A percentile compares a stretch with the other conserved stretches of the same genome.
Evolutionary conservation across 2,113 vertebrate genomes (phyloP).

Genomic region (Vireo altiloquus): DNA sequence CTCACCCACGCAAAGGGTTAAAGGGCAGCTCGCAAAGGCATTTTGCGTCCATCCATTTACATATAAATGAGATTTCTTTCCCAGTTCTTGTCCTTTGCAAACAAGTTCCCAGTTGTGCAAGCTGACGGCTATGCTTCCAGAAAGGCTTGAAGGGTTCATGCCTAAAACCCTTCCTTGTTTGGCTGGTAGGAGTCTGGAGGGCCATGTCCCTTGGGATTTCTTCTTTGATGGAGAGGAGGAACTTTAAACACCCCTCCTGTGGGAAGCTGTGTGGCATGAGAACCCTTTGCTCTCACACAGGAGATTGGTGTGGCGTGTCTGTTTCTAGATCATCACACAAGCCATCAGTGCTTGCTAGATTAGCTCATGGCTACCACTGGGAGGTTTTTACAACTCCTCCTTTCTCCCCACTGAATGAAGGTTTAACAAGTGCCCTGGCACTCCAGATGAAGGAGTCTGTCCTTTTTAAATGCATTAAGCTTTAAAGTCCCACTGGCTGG

Average conservation of each 20-base stretch:
- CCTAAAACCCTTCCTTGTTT: background rate
- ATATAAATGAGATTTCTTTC: conserved; percentile 43
- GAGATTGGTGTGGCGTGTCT: background rate
- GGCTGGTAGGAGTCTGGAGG: background rate
- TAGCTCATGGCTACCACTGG: background rate
- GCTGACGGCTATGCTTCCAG: background rate
- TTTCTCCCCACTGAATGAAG: background rate
- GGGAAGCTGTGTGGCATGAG: background rate
- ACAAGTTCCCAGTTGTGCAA: conserved; percentile 6
- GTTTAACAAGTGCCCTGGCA: background rate
- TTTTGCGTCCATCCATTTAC: conserved; percentile 23
- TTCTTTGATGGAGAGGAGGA: background rate
- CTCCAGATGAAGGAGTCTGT: background rate
- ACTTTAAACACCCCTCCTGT: background rate
- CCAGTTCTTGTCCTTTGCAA: background rate
- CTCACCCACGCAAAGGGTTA: background rate
- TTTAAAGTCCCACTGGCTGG: background rate
- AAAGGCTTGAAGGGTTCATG: background rate
- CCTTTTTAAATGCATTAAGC: background rate
- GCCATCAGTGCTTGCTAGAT: background rate
- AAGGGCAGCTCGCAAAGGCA: background rate
- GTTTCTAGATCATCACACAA: background rate
- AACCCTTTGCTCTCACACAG: background rate
- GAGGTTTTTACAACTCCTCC: background rate
- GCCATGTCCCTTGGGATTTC: background rate